Base-by-base conservation (phyloP, 2,888 invertebrate genomes). In the Patella pellucida region DNA sequence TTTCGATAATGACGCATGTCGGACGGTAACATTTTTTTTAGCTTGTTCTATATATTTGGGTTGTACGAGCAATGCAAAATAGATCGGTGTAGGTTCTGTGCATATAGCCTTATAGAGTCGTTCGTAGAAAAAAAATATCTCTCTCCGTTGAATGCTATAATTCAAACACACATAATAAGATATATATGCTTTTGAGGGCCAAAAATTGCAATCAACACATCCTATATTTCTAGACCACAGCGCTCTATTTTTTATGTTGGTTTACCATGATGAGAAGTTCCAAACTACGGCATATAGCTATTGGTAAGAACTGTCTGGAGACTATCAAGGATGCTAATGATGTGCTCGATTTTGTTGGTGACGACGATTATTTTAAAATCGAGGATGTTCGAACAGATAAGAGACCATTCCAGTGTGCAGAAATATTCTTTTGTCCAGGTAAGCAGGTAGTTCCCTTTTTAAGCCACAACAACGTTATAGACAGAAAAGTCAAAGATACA, bases 361-460 rank as follows among this genome's bases (percentile, higher is more conserved):
- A 62, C 23, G 19, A 19, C 2, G 23, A 62, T 5, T 62, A 62
- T 23, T 62, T 62, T 62, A 62, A 9, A 62, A 15, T 62, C 11
- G 15, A 3, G 23, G 62, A 62, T 23, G 19, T 62, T 23, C 62
- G 62, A 14, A 62, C 19, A 23, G 62, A 62, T 62, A 19, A 62
- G 12, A 23, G 3, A 12, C 62, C 62, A 62, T 62, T 62, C 23
- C 19, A 62, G 23, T 62, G 62, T 23, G 62, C 62, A 62, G 62
- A 62, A 23, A 15, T 62, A 62, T 62, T 23, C 62, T 62, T 23
- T 62, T 62, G 62, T 62, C 62, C 62, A 2, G 62, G 62, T 62
- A 62, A 62, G 62, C 11, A 19, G 41, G 1, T 56, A 56, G 12
- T 54, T 16, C 15, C 3, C 54, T 54, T 54, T 54, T 54, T 5